A percentile compares a stretch with the other conserved stretches of the same genome.
Evolutionary conservation across 2,888 invertebrate species (phyloP).

Genomic region (Dermolepida albohirtum): DNA sequence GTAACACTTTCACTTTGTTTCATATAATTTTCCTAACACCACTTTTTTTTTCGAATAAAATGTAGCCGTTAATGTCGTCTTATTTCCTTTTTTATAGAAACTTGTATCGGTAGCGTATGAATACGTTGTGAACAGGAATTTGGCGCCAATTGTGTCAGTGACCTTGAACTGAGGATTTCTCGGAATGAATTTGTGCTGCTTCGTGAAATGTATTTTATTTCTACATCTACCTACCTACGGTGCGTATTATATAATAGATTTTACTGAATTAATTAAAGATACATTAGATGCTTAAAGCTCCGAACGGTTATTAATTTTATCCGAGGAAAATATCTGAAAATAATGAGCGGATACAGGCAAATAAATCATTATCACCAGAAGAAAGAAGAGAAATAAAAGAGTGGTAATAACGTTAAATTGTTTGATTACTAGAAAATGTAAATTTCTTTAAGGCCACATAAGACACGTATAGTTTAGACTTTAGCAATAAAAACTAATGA

Average conservation of each 20-base stretch:
- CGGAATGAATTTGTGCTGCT: constrained; percentile 37
- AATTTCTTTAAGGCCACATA: no score
- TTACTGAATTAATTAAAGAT: constrained; percentile 11
- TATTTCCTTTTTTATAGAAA: background rate
- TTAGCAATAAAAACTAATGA: no score
- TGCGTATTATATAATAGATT: constrained; percentile 24
- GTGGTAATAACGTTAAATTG: background rate
- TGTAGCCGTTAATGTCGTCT: constrained; percentile 1
- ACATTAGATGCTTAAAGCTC: constrained; percentile 9
- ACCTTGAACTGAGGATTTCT: constrained; percentile 37
- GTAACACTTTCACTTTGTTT: background rate
- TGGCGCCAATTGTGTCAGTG: constrained; percentile 39
- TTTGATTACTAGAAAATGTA: no score
- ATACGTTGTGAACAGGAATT: constrained; percentile 29
- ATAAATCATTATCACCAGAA: constrained; percentile 2
- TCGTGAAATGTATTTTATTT: constrained; percentile 22
- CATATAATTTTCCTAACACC: no score
- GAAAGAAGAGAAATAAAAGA: constrained; percentile 2
- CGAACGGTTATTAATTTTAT: constrained; percentile 2
- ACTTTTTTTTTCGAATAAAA: background rate
- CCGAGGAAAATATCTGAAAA: constrained; percentile 7
- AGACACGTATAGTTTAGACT: no score
- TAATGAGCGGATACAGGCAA: constrained; percentile 5
- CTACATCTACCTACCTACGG: constrained; percentile 8
- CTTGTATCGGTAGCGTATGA: constrained; percentile 11